phyloP scores from a whole-genome alignment of 2,797 vertebrate species.

The Acrocephalus scirpaceus region DNA sequence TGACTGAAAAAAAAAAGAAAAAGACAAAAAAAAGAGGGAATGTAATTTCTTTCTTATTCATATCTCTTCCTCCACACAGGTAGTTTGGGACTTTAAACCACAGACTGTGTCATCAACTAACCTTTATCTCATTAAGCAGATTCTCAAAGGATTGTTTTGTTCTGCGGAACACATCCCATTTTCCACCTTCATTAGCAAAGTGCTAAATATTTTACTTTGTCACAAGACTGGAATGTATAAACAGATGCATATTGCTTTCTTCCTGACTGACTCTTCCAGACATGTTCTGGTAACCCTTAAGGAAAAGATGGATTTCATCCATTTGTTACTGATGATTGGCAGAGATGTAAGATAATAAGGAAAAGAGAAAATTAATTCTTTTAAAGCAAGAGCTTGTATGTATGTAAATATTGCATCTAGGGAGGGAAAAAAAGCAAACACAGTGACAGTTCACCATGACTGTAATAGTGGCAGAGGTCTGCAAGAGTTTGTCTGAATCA shows the following conservation, averaged over 20 bases:
- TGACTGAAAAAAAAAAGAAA: no score
- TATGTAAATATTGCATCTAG: background rate
- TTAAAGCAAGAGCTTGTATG: background rate
- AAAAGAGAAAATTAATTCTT: fast-evolving
- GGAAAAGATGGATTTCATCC: background rate
- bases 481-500: background rate
- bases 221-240: conserved; percentile 26
- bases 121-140: conserved; percentile 7
- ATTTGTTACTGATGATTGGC: background rate
- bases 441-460: background rate
- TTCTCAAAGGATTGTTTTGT: conserved; percentile 35
- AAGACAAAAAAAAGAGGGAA: fast-evolving
- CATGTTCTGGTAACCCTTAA: background rate
- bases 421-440: fast-evolving
- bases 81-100: background rate
- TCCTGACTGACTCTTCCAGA: background rate
- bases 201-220: conserved; percentile 39
- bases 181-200: conserved; percentile 21
- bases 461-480: background rate
- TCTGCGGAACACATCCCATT: background rate
- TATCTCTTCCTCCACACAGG: background rate
- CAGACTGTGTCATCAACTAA: background rate
- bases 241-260: background rate
- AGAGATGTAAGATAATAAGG: background rate
- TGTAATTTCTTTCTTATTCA: background rate